Conservation (phyloP, 2,113 vertebrate species). For the Loxodonta africana region DNA sequence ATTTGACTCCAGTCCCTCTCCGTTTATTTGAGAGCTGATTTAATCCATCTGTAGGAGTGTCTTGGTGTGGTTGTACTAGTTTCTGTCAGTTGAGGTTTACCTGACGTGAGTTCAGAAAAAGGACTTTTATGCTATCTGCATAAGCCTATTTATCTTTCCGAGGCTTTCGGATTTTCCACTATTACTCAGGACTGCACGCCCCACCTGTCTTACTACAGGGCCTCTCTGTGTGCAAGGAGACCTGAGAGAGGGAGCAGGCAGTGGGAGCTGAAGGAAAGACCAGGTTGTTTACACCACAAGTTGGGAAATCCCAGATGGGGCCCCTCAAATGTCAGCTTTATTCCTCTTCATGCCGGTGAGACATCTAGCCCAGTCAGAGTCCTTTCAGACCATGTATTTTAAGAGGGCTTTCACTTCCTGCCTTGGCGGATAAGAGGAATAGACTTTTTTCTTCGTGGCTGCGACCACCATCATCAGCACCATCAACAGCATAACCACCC, state of each 20-base stretch:
- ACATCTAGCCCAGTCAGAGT: neutral
- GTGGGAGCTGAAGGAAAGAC: conserved; percentile 35
- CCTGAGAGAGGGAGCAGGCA: conserved; percentile 2
- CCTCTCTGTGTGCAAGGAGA: conserved; percentile 82
- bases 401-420: neutral
- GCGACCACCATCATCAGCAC: too few species aligned
- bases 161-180: conserved; percentile 89
- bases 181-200: conserved; percentile 81
- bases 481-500: accelerated
- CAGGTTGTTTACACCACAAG: conserved; percentile 73
- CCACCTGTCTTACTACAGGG: conserved; percentile 87
- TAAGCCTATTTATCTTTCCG: conserved; percentile 90
- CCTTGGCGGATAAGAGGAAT: neutral
- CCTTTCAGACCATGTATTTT: neutral
- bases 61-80: conserved; percentile 86
- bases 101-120: conserved; percentile 87
- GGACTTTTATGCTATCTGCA: conserved; percentile 90
- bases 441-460: neutral
- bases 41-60: conserved; percentile 86
- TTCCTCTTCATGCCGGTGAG: neutral
- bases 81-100: conserved; percentile 89
- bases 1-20: conserved; percentile 74
- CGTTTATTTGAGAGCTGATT: conserved; percentile 88
- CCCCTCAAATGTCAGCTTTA: conserved; percentile 46
- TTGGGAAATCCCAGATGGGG: conserved; percentile 27